Percentiles rank a stretch among this genome's conserved stretches.
phyloP scores from a whole-genome alignment of 2,797 vertebrate species.

The Hephaestus fuliginosus region DNA sequence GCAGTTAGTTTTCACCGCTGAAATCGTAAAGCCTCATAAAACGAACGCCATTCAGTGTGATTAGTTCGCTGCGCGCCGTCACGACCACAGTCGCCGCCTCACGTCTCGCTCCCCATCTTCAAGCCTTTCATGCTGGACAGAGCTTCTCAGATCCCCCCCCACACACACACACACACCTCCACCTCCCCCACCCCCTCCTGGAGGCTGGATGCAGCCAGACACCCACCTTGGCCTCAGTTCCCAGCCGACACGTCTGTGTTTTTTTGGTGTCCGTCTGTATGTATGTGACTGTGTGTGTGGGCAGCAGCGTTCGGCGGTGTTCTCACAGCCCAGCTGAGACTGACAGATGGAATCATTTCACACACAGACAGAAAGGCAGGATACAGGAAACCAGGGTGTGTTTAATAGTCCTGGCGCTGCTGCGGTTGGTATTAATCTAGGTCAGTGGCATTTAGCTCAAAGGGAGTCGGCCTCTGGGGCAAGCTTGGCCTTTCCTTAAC shows the following conservation, averaged over 20 bases:
- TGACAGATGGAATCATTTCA: slow-evolving; percentile 86
- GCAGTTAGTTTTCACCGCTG: slow-evolving; percentile 15
- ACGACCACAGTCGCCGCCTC: slow-evolving; percentile 17
- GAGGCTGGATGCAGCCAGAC: slow-evolving; percentile 69
- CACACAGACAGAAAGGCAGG: slow-evolving; percentile 80
- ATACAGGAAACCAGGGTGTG: slow-evolving; percentile 79
- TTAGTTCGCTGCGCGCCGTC: slow-evolving; percentile 3
- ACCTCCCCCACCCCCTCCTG: slow-evolving; percentile 23
- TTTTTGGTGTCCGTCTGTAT: slow-evolving; percentile 59
- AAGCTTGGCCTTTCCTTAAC: slow-evolving; percentile 75
- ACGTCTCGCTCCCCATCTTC: slow-evolving; percentile 27
- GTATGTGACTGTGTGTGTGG: slow-evolving; percentile 47
- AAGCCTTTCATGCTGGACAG: slow-evolving; percentile 48
- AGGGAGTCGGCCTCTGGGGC: slow-evolving; percentile 68
- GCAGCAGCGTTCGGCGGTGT: slow-evolving; percentile 64
- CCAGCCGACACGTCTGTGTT: slow-evolving; percentile 68
- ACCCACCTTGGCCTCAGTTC: slow-evolving; percentile 73
- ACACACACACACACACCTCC: too few relatives aligned
- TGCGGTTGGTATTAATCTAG: slow-evolving; percentile 81
- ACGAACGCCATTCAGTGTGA: slow-evolving; percentile 1
- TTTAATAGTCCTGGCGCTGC: slow-evolving; percentile 76
- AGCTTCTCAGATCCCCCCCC: slow-evolving; percentile 32
- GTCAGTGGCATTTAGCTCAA: slow-evolving; percentile 74
- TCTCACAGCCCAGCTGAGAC: slow-evolving; percentile 81
- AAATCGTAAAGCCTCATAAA: slow-evolving; percentile 25